Conservation (phyloP, 2,888 invertebrate species). For the Bombylius discolor region DNA sequence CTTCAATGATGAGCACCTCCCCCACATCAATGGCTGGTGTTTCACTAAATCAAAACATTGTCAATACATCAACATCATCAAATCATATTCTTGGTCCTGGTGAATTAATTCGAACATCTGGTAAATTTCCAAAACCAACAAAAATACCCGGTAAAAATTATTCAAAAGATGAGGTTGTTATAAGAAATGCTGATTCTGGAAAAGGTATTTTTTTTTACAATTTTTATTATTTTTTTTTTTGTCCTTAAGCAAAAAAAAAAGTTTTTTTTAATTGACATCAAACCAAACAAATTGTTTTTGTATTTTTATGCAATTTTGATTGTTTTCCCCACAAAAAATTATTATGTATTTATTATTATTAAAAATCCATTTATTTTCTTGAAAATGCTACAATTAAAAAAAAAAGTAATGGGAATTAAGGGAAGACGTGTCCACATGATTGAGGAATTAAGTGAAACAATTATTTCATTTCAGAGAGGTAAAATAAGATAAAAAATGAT, state of each 20-base stretch:
- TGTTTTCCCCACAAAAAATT: too few species aligned
- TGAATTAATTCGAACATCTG: conserved; percentile 75
- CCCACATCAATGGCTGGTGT: conserved; percentile 43
- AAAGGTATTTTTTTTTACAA: conserved; percentile 53
- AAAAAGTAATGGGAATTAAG: conserved; percentile 93
- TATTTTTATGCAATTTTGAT: too few species aligned
- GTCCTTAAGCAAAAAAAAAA: too few species aligned
- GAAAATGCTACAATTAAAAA: conserved; percentile 13
- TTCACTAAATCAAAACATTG: conserved; percentile 34
- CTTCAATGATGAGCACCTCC: conserved; percentile 40
- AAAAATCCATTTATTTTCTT: too few species aligned
- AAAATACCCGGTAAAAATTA: conserved; percentile 87
- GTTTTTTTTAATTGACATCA: background rate
- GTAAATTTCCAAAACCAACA: conserved; percentile 77
- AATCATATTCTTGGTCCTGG: conserved; percentile 61
- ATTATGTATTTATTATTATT: too few species aligned
- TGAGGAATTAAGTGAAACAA: conserved; percentile 95
- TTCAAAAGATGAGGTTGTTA: conserved; percentile 89
- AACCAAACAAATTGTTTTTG: background rate
- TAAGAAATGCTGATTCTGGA: conserved; percentile 88
- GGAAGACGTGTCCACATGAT: conserved; percentile 97
- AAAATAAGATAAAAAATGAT: conserved; percentile 35
- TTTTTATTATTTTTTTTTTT: background rate
- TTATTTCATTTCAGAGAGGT: conserved; percentile 99
- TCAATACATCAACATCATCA: conserved; percentile 34